Percentiles rank a stretch among this genome's conserved stretches.
Conservation (phyloP, 2,888 invertebrate species). For the Eucera pruinosa region DNA sequence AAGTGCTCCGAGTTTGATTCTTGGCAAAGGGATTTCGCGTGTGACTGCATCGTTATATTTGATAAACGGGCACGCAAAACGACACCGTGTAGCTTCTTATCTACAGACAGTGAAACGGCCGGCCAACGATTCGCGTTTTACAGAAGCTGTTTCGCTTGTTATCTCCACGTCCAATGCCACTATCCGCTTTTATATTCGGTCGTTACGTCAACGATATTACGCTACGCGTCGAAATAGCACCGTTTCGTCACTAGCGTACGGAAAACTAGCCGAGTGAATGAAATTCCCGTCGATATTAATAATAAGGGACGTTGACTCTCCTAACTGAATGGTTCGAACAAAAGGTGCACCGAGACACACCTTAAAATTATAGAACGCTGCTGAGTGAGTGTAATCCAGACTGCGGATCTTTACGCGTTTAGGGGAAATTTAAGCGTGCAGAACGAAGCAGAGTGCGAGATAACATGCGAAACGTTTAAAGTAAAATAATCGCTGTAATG, state of each 20-base stretch:
- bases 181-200: slow-evolving; percentile 44
- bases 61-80: slow-evolving; percentile 11
- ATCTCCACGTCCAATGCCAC: slow-evolving; percentile 15
- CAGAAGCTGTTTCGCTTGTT: neutral
- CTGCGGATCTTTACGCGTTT: too few relatives aligned
- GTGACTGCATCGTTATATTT: slow-evolving; percentile 34
- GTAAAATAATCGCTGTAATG: too few relatives aligned
- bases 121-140: slow-evolving; percentile 1
- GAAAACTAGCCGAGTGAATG: neutral
- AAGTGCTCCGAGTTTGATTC: too few relatives aligned
- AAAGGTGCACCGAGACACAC: neutral
- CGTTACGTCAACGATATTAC: slow-evolving; percentile 45
- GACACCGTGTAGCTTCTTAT: slow-evolving; percentile 36
- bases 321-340: neutral
- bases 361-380: too few relatives aligned
- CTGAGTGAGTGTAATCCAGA: too few relatives aligned
- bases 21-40: slow-evolving; percentile 23
- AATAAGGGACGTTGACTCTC: neutral
- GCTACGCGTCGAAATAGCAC: slow-evolving; percentile 31
- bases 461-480: too few relatives aligned
- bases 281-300: slow-evolving; percentile 16
- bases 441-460: too few relatives aligned
- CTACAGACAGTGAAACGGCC: too few relatives aligned
- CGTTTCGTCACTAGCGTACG: neutral
- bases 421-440: too few relatives aligned